Evolutionary conservation across 2,113 vertebrate genomes (phyloP).

Genomic region (Megaceryle torquata): DNA sequence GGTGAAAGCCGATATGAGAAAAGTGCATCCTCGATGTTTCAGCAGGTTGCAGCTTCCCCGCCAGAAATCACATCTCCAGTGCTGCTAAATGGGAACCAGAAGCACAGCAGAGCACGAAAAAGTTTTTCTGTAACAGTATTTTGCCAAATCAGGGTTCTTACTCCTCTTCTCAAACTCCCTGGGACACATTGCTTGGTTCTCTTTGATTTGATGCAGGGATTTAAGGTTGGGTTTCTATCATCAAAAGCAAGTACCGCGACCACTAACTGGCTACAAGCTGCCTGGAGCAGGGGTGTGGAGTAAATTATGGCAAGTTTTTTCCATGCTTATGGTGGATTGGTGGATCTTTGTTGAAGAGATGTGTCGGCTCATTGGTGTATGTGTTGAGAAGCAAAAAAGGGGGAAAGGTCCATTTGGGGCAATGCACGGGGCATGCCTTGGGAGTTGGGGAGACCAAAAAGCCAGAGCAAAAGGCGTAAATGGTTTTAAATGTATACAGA

Average conservation of each 20-base stretch:
- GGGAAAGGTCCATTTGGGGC: background rate
- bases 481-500: background rate
- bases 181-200: background rate
- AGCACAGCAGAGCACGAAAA: background rate
- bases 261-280: background rate
- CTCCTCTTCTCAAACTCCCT: fast-evolving
- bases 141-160: background rate
- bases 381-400: background rate
- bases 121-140: background rate
- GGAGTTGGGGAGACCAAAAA: background rate
- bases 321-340: background rate
- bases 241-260: fast-evolving
- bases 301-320: background rate
- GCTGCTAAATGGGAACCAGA: background rate
- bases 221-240: background rate
- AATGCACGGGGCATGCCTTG: background rate
- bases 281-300: background rate
- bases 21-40: background rate
- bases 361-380: fast-evolving
- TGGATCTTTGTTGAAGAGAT: background rate
- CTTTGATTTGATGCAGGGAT: background rate
- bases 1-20: fast-evolving
- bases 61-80: background rate
- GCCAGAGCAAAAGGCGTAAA: background rate
- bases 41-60: background rate